Evolutionary conservation across 2,113 vertebrate species (phyloP).

Genomic region (Ailurus styani): DNA sequence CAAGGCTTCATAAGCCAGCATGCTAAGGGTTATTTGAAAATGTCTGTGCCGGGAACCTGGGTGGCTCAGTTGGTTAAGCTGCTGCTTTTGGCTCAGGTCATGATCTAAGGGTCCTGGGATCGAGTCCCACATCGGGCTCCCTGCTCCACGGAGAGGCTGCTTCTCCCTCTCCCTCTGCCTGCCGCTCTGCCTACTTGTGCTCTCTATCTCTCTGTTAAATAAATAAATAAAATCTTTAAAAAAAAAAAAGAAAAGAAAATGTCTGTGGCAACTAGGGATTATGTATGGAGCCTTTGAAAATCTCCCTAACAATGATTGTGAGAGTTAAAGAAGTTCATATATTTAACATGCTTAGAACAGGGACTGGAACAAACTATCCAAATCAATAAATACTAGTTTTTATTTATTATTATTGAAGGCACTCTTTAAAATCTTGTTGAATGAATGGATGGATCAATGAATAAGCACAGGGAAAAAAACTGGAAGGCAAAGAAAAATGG

Average conservation of each 20-base stretch:
- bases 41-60: too few relatives aligned
- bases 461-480: neutral
- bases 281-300: neutral
- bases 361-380: neutral
- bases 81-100: too few relatives aligned
- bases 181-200: too few relatives aligned
- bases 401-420: constrained; percentile 25
- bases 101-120: too few relatives aligned
- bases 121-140: too few relatives aligned
- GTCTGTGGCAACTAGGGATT: neutral
- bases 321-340: neutral
- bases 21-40: neutral
- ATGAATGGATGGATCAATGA: neutral
- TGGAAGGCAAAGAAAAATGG: neutral
- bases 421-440: neutral
- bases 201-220: too few relatives aligned
- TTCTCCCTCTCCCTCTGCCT: too few relatives aligned
- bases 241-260: too few relatives aligned
- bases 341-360: neutral
- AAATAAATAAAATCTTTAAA: too few relatives aligned
- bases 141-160: too few relatives aligned
- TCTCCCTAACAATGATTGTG: neutral
- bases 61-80: too few relatives aligned
- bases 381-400: constrained; percentile 12
- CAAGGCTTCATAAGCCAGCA: neutral